Evolutionary conservation across 2,113 vertebrate species (phyloP).

Genomic region (Takifugu flavidus): DNA sequence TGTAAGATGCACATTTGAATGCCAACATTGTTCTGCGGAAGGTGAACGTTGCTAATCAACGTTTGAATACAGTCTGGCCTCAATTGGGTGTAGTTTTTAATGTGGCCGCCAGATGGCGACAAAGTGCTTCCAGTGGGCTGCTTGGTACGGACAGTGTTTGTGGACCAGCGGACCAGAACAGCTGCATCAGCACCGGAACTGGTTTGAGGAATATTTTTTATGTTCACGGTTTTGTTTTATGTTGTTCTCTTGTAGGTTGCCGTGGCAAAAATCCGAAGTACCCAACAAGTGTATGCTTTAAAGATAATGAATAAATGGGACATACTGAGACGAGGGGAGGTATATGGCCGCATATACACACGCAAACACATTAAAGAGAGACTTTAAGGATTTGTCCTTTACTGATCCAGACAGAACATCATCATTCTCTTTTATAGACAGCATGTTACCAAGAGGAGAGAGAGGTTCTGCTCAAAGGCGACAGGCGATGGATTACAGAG

Average conservation of each 20-base stretch:
- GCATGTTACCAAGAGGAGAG: slow-evolving; percentile 85
- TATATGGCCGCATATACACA: slow-evolving; percentile 42
- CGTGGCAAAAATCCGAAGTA: slow-evolving; percentile 77
- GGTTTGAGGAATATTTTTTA: too few relatives aligned
- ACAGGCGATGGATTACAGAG: slow-evolving; percentile 83
- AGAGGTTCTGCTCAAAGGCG: slow-evolving; percentile 82
- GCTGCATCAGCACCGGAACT: too few relatives aligned
- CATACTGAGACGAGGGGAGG: slow-evolving; percentile 83
- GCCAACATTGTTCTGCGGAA: too few relatives aligned
- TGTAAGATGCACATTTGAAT: too few relatives aligned
- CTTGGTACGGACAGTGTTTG: too few relatives aligned
- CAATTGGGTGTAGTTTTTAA: too few relatives aligned
- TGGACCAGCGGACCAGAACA: too few relatives aligned
- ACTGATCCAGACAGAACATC: too few relatives aligned
- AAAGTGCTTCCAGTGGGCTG: too few relatives aligned
- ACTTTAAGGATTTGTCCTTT: background rate
- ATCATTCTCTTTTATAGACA: slow-evolving; percentile 60
- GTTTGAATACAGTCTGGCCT: too few relatives aligned
- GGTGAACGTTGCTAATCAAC: too few relatives aligned
- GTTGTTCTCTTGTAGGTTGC: slow-evolving; percentile 71
- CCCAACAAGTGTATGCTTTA: slow-evolving; percentile 82
- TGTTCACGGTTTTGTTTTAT: background rate
- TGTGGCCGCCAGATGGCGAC: too few relatives aligned
- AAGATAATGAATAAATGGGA: slow-evolving; percentile 92
- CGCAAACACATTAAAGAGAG: background rate